Percentiles rank a stretch among this genome's conserved stretches.
These are phyloP conservation scores for Hippopotamyrus pictus DNA, from an alignment of 2,797 vertebrate species.

Conservation along the genomic window DNA sequence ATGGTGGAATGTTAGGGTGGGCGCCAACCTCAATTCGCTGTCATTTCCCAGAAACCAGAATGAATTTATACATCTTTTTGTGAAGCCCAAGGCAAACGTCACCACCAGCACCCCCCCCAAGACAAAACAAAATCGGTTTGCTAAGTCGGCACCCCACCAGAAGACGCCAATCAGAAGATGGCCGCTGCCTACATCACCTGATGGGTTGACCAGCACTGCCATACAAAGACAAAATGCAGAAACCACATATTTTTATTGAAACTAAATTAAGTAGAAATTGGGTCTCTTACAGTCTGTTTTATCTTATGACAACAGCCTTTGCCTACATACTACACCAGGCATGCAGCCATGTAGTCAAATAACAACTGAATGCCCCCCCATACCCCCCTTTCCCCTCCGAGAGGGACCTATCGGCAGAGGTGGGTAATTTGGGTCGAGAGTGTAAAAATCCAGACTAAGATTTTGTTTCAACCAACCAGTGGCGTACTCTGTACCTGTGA, in stretches of 20 bases:
- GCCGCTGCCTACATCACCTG: background rate
- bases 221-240: background rate
- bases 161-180: background rate
- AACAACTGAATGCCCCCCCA: background rate
- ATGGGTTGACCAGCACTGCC: background rate
- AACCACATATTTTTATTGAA: background rate
- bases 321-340: background rate
- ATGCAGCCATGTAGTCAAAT: background rate
- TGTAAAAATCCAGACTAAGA: background rate
- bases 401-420: background rate
- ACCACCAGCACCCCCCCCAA: background rate
- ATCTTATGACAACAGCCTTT: background rate
- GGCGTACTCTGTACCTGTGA: background rate
- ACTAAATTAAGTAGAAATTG: background rate
- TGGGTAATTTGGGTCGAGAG: background rate
- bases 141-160: background rate
- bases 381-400: background rate
- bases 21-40: background rate
- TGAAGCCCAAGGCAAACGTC: background rate
- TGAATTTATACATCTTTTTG: background rate
- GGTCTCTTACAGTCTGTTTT: background rate
- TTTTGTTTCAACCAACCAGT: background rate
- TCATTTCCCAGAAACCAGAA: background rate
- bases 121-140: background rate
- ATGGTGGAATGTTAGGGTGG: background rate